Conservation (phyloP, 1,140 invertebrate genomes). For the Thalassaphorura encarpata region DNA sequence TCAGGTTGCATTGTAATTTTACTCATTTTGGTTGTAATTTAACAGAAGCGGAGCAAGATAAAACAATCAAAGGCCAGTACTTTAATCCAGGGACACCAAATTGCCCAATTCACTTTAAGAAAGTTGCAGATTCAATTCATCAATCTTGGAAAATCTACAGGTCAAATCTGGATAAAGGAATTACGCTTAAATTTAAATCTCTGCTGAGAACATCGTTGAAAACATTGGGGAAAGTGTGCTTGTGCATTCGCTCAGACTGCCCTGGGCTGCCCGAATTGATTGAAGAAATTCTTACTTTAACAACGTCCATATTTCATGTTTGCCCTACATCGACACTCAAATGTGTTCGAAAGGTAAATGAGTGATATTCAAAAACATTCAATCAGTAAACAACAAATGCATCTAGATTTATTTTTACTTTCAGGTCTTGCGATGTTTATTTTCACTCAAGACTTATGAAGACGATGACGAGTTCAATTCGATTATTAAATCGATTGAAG, state of each 20-base stretch:
- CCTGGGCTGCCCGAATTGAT: slow-evolving; percentile 59
- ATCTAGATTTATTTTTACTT: slow-evolving; percentile 28
- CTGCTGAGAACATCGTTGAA: slow-evolving; percentile 55
- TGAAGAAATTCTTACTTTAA: slow-evolving; percentile 69
- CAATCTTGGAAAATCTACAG: slow-evolving; percentile 26
- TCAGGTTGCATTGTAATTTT: too few relatives aligned
- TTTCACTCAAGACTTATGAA: slow-evolving; percentile 34
- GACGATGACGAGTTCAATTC: background rate
- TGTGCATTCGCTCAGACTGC: slow-evolving; percentile 59
- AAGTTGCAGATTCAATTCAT: slow-evolving; percentile 17
- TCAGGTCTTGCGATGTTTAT: slow-evolving; percentile 67
- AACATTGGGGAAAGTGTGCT: slow-evolving; percentile 54
- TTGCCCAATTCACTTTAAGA: slow-evolving; percentile 23
- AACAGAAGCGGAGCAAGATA: slow-evolving; percentile 17
- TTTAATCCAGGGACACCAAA: too few relatives aligned
- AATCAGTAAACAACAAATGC: slow-evolving; percentile 12
- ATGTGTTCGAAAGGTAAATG: slow-evolving; percentile 59
- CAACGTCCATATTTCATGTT: slow-evolving; percentile 58
- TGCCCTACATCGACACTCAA: slow-evolving; percentile 59
- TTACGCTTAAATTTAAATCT: slow-evolving; percentile 61
- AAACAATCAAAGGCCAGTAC: slow-evolving; percentile 23
- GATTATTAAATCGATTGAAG: background rate
- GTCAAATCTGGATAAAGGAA: slow-evolving; percentile 59
- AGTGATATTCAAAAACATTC: background rate
- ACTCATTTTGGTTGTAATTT: too few relatives aligned